Evolutionary conservation across 2,888 invertebrate genomes (phyloP).

Genomic region (Lamellibrachia columna): DNA sequence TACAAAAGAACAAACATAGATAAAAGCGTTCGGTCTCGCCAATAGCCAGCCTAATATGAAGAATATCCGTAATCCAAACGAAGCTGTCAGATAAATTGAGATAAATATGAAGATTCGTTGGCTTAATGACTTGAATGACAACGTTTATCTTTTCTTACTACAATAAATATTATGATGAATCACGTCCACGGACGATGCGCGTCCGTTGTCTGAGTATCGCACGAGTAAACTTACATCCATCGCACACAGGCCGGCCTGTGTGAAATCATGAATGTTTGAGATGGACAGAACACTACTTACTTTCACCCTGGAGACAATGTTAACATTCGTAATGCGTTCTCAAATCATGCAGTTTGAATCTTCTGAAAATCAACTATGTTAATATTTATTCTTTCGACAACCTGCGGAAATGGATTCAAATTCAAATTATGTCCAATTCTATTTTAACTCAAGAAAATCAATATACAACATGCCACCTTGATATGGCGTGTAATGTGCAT

Average conservation of each 20-base stretch:
- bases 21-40: background rate
- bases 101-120: background rate
- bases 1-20: background rate
- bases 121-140: conserved; percentile 7
- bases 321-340: no score
- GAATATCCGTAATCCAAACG: background rate
- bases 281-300: no score
- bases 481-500: no score
- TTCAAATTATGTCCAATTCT: no score
- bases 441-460: no score
- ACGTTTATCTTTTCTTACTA: background rate
- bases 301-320: no score
- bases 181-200: background rate
- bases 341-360: no score
- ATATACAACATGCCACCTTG: no score
- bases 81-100: conserved; percentile 11
- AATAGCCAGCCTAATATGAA: background rate
- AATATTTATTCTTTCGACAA: no score
- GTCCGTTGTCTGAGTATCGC: background rate
- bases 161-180: background rate
- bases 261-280: background rate
- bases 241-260: background rate
- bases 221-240: background rate
- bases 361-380: no score
- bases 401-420: no score